phyloP scores from a whole-genome alignment of 2,888 invertebrate species.

The Galerucella pusilla region DNA sequence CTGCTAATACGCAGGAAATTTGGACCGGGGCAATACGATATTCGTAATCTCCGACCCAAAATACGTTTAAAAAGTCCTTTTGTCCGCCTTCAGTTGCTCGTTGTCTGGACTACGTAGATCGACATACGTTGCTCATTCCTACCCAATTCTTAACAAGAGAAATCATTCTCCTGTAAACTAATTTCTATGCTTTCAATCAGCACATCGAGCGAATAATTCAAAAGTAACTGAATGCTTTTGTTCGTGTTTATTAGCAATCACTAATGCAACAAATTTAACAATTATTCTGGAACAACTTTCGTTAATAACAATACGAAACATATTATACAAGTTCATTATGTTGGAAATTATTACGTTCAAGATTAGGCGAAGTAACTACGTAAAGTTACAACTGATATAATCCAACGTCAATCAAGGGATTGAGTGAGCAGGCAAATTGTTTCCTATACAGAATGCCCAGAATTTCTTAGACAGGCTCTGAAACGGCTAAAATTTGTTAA shows the following conservation, averaged over 20 bases:
- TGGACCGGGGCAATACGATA: too few species aligned
- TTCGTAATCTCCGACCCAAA: too few species aligned
- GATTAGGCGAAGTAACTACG: not conserved
- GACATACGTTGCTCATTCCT: too few species aligned
- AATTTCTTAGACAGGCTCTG: not conserved
- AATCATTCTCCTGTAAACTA: too few species aligned
- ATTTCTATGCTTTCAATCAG: too few species aligned
- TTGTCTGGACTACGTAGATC: too few species aligned
- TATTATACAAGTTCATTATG: not conserved
- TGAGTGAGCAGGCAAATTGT: not conserved
- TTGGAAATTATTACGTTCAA: not conserved
- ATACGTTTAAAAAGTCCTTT: too few species aligned
- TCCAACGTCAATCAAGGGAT: not conserved
- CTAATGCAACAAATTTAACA: slow-evolving; percentile 4
- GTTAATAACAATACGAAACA: not conserved
- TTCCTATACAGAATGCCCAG: not conserved
- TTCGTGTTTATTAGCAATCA: not conserved
- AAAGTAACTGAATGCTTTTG: too few species aligned
- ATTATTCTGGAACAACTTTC: not conserved
- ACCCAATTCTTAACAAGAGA: too few species aligned
- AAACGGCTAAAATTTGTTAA: not conserved
- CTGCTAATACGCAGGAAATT: too few species aligned
- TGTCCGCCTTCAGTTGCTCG: too few species aligned
- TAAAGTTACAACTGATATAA: not conserved
- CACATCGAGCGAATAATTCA: too few species aligned